Conservation (phyloP, 1,140 invertebrate genomes). For the Euura lappo region DNA sequence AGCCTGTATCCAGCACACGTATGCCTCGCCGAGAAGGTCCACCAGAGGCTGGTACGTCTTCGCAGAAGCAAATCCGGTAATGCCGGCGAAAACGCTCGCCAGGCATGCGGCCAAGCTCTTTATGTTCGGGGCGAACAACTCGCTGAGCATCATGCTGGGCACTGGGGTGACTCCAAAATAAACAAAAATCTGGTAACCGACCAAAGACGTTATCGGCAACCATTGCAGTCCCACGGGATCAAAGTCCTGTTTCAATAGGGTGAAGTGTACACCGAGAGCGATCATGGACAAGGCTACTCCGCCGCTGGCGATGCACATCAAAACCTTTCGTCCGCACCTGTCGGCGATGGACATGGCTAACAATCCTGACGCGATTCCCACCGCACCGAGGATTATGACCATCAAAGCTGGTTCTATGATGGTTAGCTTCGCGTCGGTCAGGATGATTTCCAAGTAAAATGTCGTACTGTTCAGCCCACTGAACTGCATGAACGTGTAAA, state of each 20-base stretch:
- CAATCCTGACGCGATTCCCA: slow-evolving; percentile 69
- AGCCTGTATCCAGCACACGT: slow-evolving; percentile 30
- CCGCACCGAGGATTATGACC: slow-evolving; percentile 70
- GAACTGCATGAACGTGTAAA: slow-evolving; percentile 78
- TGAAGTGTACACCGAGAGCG: slow-evolving; percentile 68
- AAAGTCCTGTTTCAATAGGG: slow-evolving; percentile 59
- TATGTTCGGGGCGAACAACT: slow-evolving; percentile 73
- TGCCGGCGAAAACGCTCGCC: slow-evolving; percentile 73
- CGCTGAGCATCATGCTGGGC: slow-evolving; percentile 74
- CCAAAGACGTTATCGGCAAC: slow-evolving; percentile 67
- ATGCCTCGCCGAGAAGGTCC: slow-evolving; percentile 58
- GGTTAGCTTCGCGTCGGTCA: slow-evolving; percentile 65
- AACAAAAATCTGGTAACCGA: slow-evolving; percentile 71
- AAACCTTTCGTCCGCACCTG: slow-evolving; percentile 70
- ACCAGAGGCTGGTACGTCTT: slow-evolving; percentile 72
- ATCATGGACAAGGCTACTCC: slow-evolving; percentile 63
- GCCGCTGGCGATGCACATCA: slow-evolving; percentile 68
- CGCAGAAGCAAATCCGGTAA: slow-evolving; percentile 74
- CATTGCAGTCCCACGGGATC: slow-evolving; percentile 56
- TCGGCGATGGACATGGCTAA: slow-evolving; percentile 72
- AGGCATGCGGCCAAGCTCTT: slow-evolving; percentile 72
- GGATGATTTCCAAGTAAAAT: slow-evolving; percentile 77
- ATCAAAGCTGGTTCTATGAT: slow-evolving; percentile 57
- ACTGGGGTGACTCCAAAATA: slow-evolving; percentile 72
- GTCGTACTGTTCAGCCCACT: slow-evolving; percentile 78